phyloP scores from a whole-genome alignment of 2,113 vertebrate species.

The Zosterops lateralis region DNA sequence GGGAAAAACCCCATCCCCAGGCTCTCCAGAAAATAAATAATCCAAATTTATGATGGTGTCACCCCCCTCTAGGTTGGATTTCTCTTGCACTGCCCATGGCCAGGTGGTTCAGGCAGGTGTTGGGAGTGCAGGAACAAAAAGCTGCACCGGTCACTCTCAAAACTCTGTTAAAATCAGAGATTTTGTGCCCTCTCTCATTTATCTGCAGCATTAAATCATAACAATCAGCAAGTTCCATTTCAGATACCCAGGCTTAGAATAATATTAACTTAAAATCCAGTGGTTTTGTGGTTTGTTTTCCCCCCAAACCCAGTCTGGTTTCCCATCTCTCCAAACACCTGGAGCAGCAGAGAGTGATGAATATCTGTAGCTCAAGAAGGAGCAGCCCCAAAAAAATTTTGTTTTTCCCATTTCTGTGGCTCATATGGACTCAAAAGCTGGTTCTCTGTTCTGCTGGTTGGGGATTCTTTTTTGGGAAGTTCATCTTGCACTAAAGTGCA shows the following conservation, averaged over 20 bases:
- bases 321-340: background rate
- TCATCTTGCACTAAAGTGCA: background rate
- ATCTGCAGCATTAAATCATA: background rate
- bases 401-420: background rate
- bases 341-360: background rate
- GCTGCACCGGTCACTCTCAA: background rate
- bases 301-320: background rate
- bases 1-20: background rate
- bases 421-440: background rate
- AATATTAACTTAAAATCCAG: background rate
- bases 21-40: background rate
- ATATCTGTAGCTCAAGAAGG: background rate
- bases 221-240: background rate
- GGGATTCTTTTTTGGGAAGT: background rate
- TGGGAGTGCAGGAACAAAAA: background rate
- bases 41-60: background rate
- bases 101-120: background rate
- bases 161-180: fast-evolving
- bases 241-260: background rate
- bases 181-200: background rate
- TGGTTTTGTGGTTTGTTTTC: background rate
- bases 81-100: background rate
- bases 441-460: background rate
- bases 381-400: background rate
- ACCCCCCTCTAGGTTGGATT: background rate